phyloP scores from a whole-genome alignment of 1,140 invertebrate genomes.

The Diprion similis region DNA sequence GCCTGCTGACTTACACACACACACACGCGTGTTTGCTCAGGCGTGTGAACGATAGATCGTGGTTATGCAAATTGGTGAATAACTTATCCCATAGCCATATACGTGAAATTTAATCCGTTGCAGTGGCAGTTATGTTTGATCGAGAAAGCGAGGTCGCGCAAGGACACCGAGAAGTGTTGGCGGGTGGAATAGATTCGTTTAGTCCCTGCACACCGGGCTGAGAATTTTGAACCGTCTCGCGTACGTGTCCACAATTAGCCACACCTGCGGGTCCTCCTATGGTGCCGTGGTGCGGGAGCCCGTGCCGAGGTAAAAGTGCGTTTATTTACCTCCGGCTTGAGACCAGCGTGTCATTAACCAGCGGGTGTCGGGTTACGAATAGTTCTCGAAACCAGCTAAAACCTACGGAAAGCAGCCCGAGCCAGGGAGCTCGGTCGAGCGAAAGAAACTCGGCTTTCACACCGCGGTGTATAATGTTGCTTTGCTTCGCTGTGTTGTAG shows the following conservation, averaged over 20 bases:
- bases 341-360: background rate
- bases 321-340: no score
- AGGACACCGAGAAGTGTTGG: background rate
- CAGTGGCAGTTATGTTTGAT: background rate
- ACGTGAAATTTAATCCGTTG: background rate
- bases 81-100: background rate
- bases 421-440: background rate
- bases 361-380: background rate
- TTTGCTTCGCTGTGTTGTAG: background rate
- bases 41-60: background rate
- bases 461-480: background rate
- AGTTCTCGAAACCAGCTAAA: background rate
- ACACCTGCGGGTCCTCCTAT: background rate
- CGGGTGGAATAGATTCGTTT: slow-evolving; percentile 2
- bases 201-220: background rate
- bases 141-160: background rate
- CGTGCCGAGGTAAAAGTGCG: no score
- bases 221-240: background rate
- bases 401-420: background rate
- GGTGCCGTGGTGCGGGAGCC: no score
- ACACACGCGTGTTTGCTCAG: background rate
- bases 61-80: background rate
- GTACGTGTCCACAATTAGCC: background rate
- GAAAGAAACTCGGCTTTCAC: background rate
- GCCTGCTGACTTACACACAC: background rate